These are phyloP conservation scores for Anastatus disparis DNA, from an alignment of 1,140 invertebrate genomes.

Conservation along the genomic window DNA sequence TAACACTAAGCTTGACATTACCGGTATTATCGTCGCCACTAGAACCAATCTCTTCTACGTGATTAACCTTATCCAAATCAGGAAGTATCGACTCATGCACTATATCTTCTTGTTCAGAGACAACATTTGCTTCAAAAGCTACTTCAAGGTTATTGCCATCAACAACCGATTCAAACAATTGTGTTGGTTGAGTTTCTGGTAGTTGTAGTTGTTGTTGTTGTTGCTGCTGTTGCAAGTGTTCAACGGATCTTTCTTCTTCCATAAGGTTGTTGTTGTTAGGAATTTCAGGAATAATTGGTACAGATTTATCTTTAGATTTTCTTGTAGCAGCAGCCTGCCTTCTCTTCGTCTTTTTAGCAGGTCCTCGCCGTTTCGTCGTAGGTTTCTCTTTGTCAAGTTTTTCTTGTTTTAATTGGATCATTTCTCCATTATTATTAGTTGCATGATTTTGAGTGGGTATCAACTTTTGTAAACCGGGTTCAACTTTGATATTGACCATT, in stretches of 20 bases:
- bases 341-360: slow-evolving; percentile 44
- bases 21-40: slow-evolving; percentile 40
- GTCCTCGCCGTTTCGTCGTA: slow-evolving; percentile 38
- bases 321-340: slow-evolving; percentile 43
- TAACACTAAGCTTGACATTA: slow-evolving; percentile 57
- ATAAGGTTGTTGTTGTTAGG: slow-evolving; percentile 10
- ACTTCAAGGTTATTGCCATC: slow-evolving; percentile 59
- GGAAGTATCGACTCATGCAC: slow-evolving; percentile 58
- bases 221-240: slow-evolving; percentile 19
- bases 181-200: slow-evolving; percentile 16
- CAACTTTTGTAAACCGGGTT: slow-evolving; percentile 46
- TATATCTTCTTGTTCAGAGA: slow-evolving; percentile 33
- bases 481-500: slow-evolving; percentile 59
- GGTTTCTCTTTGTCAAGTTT: slow-evolving; percentile 40
- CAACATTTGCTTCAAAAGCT: slow-evolving; percentile 57
- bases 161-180: slow-evolving; percentile 48
- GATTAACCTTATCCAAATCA: slow-evolving; percentile 51
- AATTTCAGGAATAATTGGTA: background rate
- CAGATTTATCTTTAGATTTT: slow-evolving; percentile 38
- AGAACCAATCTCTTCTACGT: slow-evolving; percentile 45
- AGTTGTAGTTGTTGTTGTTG: slow-evolving; percentile 44
- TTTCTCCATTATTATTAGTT: slow-evolving; percentile 60
- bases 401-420: slow-evolving; percentile 49
- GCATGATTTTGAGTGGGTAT: slow-evolving; percentile 48
- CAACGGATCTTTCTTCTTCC: slow-evolving; percentile 18